phyloP scores from a whole-genome alignment of 2,113 vertebrate species.

The Protobothrops mucrosquamatus region DNA sequence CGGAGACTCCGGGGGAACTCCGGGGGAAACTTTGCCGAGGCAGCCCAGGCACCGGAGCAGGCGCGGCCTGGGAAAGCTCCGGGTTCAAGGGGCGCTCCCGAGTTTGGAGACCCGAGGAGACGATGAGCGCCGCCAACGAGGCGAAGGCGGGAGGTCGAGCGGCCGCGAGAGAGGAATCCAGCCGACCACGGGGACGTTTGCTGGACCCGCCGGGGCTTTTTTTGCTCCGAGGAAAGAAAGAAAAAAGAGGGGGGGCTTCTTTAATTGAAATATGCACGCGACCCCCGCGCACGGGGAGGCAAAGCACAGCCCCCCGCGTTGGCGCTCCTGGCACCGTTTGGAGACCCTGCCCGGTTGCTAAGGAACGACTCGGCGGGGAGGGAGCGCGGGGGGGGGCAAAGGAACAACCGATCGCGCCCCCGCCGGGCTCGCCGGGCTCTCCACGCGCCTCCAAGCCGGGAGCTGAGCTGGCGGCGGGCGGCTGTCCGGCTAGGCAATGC shows the following conservation, averaged over 20 bases:
- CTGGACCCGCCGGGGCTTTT: neutral
- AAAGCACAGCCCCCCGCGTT: neutral
- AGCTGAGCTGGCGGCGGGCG: neutral
- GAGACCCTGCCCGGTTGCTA: neutral
- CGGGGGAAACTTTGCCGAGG: no score
- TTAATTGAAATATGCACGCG: neutral
- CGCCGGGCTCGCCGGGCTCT: neutral
- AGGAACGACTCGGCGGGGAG: neutral
- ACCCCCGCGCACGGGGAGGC: neutral
- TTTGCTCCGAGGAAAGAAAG: neutral
- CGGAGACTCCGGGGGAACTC: neutral
- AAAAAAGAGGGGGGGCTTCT: neutral
- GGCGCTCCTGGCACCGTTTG: neutral
- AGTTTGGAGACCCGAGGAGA: no score
- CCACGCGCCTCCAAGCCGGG: neutral
- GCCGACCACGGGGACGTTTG: neutral
- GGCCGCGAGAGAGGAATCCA: no score
- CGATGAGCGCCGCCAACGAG: no score
- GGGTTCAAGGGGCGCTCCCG: no score
- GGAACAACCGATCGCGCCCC: neutral
- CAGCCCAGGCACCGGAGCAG: no score
- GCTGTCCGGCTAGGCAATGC: constrained; percentile 52
- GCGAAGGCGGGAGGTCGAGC: no score
- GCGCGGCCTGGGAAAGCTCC: no score
- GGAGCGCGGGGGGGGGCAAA: fast-evolving